Conservation (phyloP, 2,113 vertebrate species). For the Zapornia atra region DNA sequence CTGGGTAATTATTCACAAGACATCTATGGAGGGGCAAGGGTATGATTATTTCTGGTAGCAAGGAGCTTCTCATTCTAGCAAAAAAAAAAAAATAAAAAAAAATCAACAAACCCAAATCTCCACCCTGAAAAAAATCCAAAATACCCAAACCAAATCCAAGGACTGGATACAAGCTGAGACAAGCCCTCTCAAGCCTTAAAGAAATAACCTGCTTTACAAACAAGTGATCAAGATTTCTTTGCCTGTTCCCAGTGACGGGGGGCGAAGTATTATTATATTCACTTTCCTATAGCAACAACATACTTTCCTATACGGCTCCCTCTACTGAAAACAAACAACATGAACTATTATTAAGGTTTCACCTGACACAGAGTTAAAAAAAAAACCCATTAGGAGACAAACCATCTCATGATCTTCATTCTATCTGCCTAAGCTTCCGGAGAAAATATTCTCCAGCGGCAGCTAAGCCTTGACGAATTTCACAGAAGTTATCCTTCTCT, state of each 20-base stretch:
- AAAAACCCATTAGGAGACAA: background rate
- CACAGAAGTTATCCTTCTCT: background rate
- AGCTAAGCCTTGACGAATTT: background rate
- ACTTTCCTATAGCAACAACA: background rate
- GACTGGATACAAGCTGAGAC: background rate
- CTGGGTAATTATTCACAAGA: background rate
- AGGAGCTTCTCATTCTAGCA: background rate
- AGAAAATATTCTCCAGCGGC: background rate
- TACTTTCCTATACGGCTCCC: background rate
- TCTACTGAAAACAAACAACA: background rate
- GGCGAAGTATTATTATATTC: background rate
- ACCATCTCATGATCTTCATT: background rate
- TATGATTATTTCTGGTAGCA: background rate
- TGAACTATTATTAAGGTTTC: background rate
- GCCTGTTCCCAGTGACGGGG: background rate
- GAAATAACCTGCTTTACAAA: background rate
- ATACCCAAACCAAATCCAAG: too few relatives aligned
- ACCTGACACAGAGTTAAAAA: background rate
- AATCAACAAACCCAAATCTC: too few relatives aligned
- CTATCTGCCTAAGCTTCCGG: background rate
- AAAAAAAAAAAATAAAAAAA: background rate
- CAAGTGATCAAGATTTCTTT: background rate
- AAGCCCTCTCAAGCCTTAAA: background rate
- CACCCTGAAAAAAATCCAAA: background rate
- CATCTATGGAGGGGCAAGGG: background rate